phyloP scores from a whole-genome alignment of 2,797 vertebrate species.

The Centropyge bicolor region DNA sequence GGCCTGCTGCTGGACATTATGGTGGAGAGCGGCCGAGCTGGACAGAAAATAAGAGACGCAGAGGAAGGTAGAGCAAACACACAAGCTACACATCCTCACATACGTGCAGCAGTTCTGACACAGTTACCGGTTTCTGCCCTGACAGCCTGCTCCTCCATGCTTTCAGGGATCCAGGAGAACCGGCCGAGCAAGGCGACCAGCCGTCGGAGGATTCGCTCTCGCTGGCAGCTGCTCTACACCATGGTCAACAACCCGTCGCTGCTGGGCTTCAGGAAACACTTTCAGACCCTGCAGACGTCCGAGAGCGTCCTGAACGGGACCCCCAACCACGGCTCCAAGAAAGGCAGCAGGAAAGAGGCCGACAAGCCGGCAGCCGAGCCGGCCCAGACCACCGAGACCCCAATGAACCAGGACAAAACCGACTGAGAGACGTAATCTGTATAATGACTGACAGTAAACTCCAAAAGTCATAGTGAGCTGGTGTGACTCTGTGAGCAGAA shows the following conservation, averaged over 20 bases:
- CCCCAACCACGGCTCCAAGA: constrained; percentile 69
- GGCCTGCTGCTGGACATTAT: constrained; percentile 85
- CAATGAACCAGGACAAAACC: constrained; percentile 45
- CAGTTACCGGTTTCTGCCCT: constrained; percentile 27
- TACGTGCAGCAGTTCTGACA: too few relatives aligned
- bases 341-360: constrained; percentile 68
- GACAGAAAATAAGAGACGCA: constrained; percentile 72
- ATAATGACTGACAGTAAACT: not conserved
- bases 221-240: constrained; percentile 94
- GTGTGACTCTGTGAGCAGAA: not conserved
- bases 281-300: constrained; percentile 79
- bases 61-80: constrained; percentile 90
- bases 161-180: constrained; percentile 88
- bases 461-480: not conserved
- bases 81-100: too few relatives aligned
- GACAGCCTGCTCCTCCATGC: constrained; percentile 50
- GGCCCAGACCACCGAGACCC: not conserved
- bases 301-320: constrained; percentile 81
- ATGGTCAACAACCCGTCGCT: constrained; percentile 93
- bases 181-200: constrained; percentile 54
- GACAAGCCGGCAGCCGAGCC: constrained; percentile 33
- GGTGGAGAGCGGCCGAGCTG: constrained; percentile 20
- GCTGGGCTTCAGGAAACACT: constrained; percentile 89
- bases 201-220: constrained; percentile 68
- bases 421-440: constrained; percentile 22